Evolutionary conservation across 2,797 vertebrate genomes (phyloP), one percentile per base, ranked within the genome.

Genomic region (Cyprinodon diabolis): DNA sequence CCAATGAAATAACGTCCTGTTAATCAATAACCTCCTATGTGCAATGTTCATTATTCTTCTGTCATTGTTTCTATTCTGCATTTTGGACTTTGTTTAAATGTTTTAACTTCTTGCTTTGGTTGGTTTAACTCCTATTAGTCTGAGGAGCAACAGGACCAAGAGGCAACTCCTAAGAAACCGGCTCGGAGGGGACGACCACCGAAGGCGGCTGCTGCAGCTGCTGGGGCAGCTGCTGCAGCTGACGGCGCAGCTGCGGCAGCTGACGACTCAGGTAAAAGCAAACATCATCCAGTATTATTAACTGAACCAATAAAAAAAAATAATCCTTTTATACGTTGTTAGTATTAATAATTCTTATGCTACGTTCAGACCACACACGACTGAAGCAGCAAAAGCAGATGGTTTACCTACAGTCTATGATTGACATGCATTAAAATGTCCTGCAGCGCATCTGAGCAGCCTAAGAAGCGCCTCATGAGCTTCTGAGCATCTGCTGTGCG

Each of bases 171-270:
- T 66, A 93, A 90, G 80, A 94, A 74, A 81, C 43, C 81, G 0
- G 79, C 67, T 13, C 91, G 94, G 2, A 91, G 95, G 52, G 94
- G 95, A 49, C 86, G 94, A 15, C 87, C 92, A 0, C 21, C 92
- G 0, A 95, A 95, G 84, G 70, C 82, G 11, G 4, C 82, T 4
- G 92, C 40, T 8, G 40, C 40, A 5, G 40, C 40, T 40, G 37
- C 37, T 40, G 37, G 3, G 3, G 37, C 37, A 3, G 37, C 37
- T 8, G 40, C 40, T 43, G 40, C 40, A 1, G 40, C 40, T 7
- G 40, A 0, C 2, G 40, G 3, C 4, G 40, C 40, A 0, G 40
- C 40, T 40, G 40, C 40, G 0, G 40, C 4, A 43, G 40, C 30
- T 30, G 30, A 93, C 0, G 91, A 93, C 7, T 57, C 88, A 6